These are phyloP conservation scores for Stenichneumon culpator DNA, from an alignment of 2,888 invertebrate species.

Conservation along the genomic window DNA sequence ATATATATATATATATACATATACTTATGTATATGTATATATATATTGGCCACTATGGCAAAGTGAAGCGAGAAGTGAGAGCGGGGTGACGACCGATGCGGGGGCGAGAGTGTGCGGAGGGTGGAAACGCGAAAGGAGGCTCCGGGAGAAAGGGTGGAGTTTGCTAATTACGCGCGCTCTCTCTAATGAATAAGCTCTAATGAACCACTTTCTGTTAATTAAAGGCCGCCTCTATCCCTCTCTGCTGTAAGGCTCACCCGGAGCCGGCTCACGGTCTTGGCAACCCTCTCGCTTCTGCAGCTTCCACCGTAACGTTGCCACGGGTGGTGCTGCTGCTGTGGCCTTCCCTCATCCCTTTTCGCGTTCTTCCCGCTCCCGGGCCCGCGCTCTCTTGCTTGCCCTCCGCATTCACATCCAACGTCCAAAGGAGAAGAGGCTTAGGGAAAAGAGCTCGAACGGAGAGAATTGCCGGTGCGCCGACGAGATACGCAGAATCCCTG, in stretches of 20 bases:
- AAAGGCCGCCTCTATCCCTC: slow-evolving; percentile 88
- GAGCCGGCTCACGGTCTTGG: slow-evolving; percentile 32
- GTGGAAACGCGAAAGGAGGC: slow-evolving; percentile 81
- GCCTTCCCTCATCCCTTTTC: slow-evolving; percentile 18
- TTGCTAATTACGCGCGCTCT: slow-evolving; percentile 94
- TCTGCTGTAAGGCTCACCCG: slow-evolving; percentile 58
- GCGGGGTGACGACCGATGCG: slow-evolving; percentile 54
- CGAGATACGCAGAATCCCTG: slow-evolving; percentile 15
- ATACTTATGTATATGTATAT: slow-evolving; percentile 4
- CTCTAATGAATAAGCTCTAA: slow-evolving; percentile 96
- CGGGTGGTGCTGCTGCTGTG: slow-evolving; percentile 27
- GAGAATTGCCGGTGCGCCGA: slow-evolving; percentile 72
- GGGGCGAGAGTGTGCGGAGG: slow-evolving; percentile 75
- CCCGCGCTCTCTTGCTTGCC: slow-evolving; percentile 61
- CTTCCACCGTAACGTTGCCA: slow-evolving; percentile 47
- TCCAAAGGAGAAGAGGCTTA: slow-evolving; percentile 79
- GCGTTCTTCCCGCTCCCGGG: slow-evolving; percentile 30
- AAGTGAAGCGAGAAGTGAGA: slow-evolving; percentile 59
- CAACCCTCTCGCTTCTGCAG: slow-evolving; percentile 50
- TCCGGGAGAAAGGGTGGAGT: slow-evolving; percentile 87
- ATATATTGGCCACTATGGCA: slow-evolving; percentile 24
- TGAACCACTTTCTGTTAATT: slow-evolving; percentile 96
- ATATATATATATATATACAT: background rate
- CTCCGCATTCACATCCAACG: slow-evolving; percentile 66
- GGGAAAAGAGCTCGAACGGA: slow-evolving; percentile 80